phyloP scores from a whole-genome alignment of 2,888 invertebrate genomes.

The Drosophila macrothrix region DNA sequence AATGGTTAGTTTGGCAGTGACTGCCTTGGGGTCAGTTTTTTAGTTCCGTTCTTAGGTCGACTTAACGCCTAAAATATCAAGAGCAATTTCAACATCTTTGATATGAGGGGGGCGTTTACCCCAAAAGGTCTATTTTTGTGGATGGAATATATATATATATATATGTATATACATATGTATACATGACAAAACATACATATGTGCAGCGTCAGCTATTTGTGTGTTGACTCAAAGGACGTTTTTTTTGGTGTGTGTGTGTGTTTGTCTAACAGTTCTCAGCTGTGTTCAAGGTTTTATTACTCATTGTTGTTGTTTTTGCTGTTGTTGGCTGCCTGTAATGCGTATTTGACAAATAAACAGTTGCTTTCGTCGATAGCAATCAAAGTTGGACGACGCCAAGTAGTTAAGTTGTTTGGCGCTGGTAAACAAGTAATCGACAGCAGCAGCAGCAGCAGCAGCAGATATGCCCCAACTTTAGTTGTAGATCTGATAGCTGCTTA shows the following conservation, averaged over 20 bases:
- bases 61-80: slow-evolving; percentile 77
- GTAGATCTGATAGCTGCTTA: slow-evolving; percentile 49
- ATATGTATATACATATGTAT: background rate
- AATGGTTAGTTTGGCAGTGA: slow-evolving; percentile 22
- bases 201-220: slow-evolving; percentile 74
- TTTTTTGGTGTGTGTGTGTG: slow-evolving; percentile 19
- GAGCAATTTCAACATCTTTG: slow-evolving; percentile 59
- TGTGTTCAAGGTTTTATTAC: slow-evolving; percentile 59
- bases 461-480: slow-evolving; percentile 10
- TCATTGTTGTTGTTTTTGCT: slow-evolving; percentile 44
- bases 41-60: slow-evolving; percentile 29
- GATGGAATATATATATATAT: background rate
- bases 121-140: slow-evolving; percentile 27
- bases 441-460: background rate
- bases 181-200: slow-evolving; percentile 50
- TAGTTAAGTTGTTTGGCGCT: slow-evolving; percentile 79
- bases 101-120: slow-evolving; percentile 64
- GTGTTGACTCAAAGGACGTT: slow-evolving; percentile 64
- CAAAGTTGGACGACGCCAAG: slow-evolving; percentile 65
- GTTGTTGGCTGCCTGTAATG: slow-evolving; percentile 69
- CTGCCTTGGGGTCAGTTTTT: slow-evolving; percentile 61
- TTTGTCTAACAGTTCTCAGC: slow-evolving; percentile 39
- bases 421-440: slow-evolving; percentile 78
- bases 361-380: slow-evolving; percentile 76
- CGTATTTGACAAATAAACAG: slow-evolving; percentile 82